Conservation (phyloP, 2,888 invertebrate genomes). For the Leptogaster cylindrica region DNA sequence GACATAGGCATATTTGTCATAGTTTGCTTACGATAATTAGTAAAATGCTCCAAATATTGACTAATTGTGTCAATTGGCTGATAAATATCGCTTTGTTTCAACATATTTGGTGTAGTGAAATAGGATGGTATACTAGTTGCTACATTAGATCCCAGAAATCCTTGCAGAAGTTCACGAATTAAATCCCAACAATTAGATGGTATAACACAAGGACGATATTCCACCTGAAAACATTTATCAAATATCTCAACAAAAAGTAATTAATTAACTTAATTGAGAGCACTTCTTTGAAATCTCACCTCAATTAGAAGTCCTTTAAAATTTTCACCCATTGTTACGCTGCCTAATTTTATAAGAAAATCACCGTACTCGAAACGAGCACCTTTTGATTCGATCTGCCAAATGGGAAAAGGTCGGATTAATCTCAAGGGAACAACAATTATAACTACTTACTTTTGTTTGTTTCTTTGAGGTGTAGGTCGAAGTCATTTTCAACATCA, state of each 20-base stretch:
- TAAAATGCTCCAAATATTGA: constrained; percentile 94
- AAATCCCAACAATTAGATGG: constrained; percentile 90
- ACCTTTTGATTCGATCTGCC: constrained; percentile 84
- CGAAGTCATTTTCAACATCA: constrained; percentile 87
- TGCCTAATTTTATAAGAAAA: constrained; percentile 91
- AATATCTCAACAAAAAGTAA: background rate
- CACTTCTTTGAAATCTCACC: constrained; percentile 63
- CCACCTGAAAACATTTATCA: constrained; percentile 59
- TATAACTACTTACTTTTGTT: constrained; percentile 68
- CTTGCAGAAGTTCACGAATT: constrained; percentile 88
- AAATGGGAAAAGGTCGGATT: too few relatives aligned
- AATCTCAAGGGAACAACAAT: too few relatives aligned
- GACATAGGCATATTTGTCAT: constrained; percentile 20
- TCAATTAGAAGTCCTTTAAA: constrained; percentile 94
- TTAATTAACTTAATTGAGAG: background rate
- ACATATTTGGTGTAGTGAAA: constrained; percentile 57
- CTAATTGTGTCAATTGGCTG: constrained; percentile 91
- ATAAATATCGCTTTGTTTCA: constrained; percentile 81
- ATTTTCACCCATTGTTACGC: constrained; percentile 88
- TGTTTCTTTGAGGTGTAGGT: constrained; percentile 91
- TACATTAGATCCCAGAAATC: constrained; percentile 80
- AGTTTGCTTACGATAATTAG: constrained; percentile 81
- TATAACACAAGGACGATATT: constrained; percentile 89
- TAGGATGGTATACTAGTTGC: constrained; percentile 76
- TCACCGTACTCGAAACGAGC: constrained; percentile 87